Conservation (phyloP, 2,797 vertebrate genomes). For the Anguilla obscura region DNA sequence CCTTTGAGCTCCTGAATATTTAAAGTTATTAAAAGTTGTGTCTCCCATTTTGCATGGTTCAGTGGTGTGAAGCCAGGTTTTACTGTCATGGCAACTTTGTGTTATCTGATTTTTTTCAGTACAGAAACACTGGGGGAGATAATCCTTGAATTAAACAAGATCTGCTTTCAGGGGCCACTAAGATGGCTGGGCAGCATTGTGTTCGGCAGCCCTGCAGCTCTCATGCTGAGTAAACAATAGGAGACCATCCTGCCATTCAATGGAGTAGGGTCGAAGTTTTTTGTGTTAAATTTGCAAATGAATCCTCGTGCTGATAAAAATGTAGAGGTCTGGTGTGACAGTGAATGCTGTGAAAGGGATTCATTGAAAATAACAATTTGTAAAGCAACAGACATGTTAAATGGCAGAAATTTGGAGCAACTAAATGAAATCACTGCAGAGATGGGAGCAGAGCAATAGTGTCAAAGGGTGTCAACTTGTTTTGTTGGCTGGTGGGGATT, state of each 20-base stretch:
- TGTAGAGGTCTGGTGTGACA: constrained; percentile 85
- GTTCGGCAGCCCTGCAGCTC: constrained; percentile 91
- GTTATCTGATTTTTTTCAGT: constrained; percentile 84
- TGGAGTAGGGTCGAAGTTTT: constrained; percentile 91
- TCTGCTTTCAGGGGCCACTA: constrained; percentile 84
- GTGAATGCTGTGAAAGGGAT: constrained; percentile 85
- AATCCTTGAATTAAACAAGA: constrained; percentile 99
- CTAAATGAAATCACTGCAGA: constrained; percentile 65
- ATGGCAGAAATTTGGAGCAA: constrained; percentile 73
- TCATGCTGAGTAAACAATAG: constrained; percentile 99
- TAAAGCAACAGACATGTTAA: constrained; percentile 92
- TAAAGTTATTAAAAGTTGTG: constrained; percentile 77
- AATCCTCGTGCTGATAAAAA: constrained; percentile 93
- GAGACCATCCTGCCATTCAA: constrained; percentile 98
- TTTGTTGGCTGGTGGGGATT: not conserved
- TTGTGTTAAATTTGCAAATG: constrained; percentile 99
- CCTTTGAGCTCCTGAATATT: constrained; percentile 66
- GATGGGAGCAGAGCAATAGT: constrained; percentile 38
- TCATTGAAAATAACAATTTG: constrained; percentile 92
- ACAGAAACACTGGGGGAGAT: constrained; percentile 94
- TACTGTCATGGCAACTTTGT: constrained; percentile 99
- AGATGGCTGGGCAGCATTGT: constrained; percentile 96
- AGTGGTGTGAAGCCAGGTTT: constrained; percentile 85
- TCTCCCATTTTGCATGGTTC: constrained; percentile 75
- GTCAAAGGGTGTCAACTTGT: constrained; percentile 53